Base-by-base conservation (phyloP, 2,888 invertebrate species). In the Polyommatus iphigenia region DNA sequence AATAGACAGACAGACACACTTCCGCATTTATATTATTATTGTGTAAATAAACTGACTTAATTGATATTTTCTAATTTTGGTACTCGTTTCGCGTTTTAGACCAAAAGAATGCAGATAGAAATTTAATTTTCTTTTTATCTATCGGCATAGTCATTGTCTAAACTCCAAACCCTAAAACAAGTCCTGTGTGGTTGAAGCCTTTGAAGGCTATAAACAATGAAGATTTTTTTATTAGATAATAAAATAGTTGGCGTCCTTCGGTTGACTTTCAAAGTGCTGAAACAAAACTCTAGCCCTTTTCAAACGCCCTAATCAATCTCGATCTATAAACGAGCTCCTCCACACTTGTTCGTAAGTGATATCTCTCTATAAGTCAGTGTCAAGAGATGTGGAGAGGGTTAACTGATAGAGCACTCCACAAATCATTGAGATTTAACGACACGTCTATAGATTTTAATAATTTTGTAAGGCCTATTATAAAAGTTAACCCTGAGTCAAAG, bases 361-460 rank as follows among this genome's bases (percentile, higher is more conserved):
- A 75, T 75, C 75, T 75, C 75, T 50, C 72, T 41, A 75, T 54
- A 32, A 75, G 50, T 29, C 75, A 75, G 50, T 50, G 54, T 75
- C 75, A 50, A 54, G 75, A 29, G 75, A 54, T 24, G 13, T 20
- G 20, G 46, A 62, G 62, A 20, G 29, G 15, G 18, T 29, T 15
- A 67, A 67, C 67, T 67, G 29, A 67, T 32, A 62, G 62, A 67
- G 67, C 75, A 54, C 75, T 24, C 6, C 50, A 50, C 24, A 3
- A 41, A 50, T 20, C 62, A 24, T 24, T 62, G 62, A 13, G 24
- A 24, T 62, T 62, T 62, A 62, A 10, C 62, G 24, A 24, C 6
- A 29, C 20, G 18, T 8, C 20, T 59, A 20, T 59, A 59, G 20
- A n/a, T 59, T 59, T 41, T 20, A 59, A 59, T 8, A 8, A 59